These are phyloP conservation scores for Hermetia illucens DNA, from an alignment of 1,140 invertebrate genomes.

Conservation along the genomic window DNA sequence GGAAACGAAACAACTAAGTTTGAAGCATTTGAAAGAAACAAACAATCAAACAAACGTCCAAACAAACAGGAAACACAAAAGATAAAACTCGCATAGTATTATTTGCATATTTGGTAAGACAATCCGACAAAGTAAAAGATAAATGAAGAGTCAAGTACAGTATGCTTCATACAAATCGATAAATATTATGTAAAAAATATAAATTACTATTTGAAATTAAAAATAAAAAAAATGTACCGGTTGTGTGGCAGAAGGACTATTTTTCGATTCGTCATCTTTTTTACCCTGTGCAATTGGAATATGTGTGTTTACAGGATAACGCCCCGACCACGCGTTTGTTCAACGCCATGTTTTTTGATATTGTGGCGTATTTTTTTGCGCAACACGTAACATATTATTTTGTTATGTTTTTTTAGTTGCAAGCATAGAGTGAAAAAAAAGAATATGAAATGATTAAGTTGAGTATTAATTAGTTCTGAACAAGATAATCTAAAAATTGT, in stretches of 20 bases:
- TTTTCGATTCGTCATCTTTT: slow-evolving; percentile 29
- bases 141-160: slow-evolving; percentile 8
- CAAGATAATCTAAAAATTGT: no score
- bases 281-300: neutral
- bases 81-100: no score
- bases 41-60: no score
- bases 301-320: no score
- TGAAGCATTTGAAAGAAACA: no score
- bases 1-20: no score
- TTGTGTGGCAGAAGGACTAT: slow-evolving; percentile 50
- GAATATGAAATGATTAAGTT: neutral
- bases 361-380: neutral
- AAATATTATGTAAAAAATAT: slow-evolving; percentile 7
- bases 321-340: neutral
- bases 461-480: neutral
- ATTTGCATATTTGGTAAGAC: no score
- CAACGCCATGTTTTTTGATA: neutral
- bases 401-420: neutral
- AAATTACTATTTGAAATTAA: slow-evolving; percentile 6
- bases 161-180: slow-evolving; percentile 10
- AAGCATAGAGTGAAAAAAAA: slow-evolving; percentile 1
- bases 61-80: no score
- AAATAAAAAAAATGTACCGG: slow-evolving; percentile 39
- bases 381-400: neutral
- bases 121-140: slow-evolving; percentile 19